Evolutionary conservation across 2,888 invertebrate genomes (phyloP).

Genomic region (Drosophila mayaguana): DNA sequence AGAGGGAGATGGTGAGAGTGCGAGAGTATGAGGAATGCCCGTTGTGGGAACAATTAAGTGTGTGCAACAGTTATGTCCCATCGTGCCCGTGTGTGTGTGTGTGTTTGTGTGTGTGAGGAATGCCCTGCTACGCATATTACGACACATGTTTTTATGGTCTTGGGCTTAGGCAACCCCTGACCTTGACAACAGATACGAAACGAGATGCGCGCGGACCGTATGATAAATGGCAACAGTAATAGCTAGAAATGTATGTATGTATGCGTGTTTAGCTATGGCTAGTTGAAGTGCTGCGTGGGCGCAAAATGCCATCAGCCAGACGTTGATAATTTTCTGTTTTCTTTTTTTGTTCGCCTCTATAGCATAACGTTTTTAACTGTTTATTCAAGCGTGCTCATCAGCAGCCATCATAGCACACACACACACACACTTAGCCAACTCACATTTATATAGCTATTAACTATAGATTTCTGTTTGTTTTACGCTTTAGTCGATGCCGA

Average conservation of each 20-base stretch:
- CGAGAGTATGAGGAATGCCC: slow-evolving; percentile 18
- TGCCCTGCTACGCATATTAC: slow-evolving; percentile 68
- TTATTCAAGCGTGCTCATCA: slow-evolving; percentile 48
- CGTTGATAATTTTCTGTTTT: slow-evolving; percentile 25
- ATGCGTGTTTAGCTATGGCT: neutral
- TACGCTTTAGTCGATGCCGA: slow-evolving; percentile 32
- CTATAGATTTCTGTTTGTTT: slow-evolving; percentile 56
- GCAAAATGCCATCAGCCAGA: slow-evolving; percentile 47
- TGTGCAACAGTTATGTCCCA: slow-evolving; percentile 71
- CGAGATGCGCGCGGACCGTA: slow-evolving; percentile 28
- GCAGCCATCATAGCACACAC: slow-evolving; percentile 17
- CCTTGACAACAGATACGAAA: slow-evolving; percentile 68
- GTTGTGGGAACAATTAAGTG: slow-evolving; percentile 71
- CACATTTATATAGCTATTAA: slow-evolving; percentile 37
- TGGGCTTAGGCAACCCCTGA: slow-evolving; percentile 71
- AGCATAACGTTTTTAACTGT: slow-evolving; percentile 37
- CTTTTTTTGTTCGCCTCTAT: slow-evolving; percentile 3
- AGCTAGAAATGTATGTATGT: neutral
- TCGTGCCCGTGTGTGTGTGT: slow-evolving; percentile 13
- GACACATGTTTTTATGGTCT: slow-evolving; percentile 67
- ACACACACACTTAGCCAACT: slow-evolving; percentile 3
- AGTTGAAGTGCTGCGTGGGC: slow-evolving; percentile 44
- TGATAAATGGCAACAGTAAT: slow-evolving; percentile 36
- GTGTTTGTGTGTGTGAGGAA: slow-evolving; percentile 60
- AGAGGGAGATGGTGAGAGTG: neutral